Evolutionary conservation across 1,140 invertebrate species (phyloP).

Genomic region (Ruditapes philippinarum): DNA sequence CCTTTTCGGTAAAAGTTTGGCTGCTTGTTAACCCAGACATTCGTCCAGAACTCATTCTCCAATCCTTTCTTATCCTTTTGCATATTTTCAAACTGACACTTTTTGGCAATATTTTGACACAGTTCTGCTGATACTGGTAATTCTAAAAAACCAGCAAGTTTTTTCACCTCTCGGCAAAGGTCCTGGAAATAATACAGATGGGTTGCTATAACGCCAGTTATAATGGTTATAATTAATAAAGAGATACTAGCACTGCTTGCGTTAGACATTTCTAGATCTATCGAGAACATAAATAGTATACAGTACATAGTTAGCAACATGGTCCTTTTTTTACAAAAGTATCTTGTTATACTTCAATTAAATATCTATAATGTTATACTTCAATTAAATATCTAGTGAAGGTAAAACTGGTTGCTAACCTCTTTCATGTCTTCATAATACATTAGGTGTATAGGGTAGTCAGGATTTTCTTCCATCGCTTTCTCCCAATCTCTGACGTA

Average conservation of each 20-base stretch:
- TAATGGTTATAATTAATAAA: background rate
- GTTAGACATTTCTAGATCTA: too few species aligned
- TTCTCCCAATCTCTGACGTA: slow-evolving; percentile 69
- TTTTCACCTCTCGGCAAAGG: background rate
- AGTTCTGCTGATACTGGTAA: slow-evolving; percentile 18
- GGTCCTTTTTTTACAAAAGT: too few species aligned
- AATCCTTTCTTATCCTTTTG: slow-evolving; percentile 47
- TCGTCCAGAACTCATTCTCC: slow-evolving; percentile 26
- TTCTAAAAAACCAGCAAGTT: slow-evolving; percentile 46
- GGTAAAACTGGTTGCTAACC: too few species aligned
- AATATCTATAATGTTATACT: too few species aligned
- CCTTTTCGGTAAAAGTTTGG: slow-evolving; percentile 38
- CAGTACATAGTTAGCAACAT: too few species aligned
- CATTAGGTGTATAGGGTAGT: slow-evolving; percentile 62
- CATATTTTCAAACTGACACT: slow-evolving; percentile 63
- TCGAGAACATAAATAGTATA: too few species aligned
- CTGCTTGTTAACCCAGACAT: slow-evolving; percentile 4
- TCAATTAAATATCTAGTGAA: too few species aligned
- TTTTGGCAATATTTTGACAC: slow-evolving; percentile 45
- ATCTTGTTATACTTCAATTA: too few species aligned
- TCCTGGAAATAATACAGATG: slow-evolving; percentile 45
- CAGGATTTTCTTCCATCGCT: slow-evolving; percentile 60
- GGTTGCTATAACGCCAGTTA: background rate
- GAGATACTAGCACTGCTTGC: too few species aligned
- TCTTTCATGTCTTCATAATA: slow-evolving; percentile 75